Percentiles rank a stretch among this genome's conserved stretches.
Conservation (phyloP, 37 sponge, comb jelly and placozoan genomes). For the Haliclona indistincta region DNA sequence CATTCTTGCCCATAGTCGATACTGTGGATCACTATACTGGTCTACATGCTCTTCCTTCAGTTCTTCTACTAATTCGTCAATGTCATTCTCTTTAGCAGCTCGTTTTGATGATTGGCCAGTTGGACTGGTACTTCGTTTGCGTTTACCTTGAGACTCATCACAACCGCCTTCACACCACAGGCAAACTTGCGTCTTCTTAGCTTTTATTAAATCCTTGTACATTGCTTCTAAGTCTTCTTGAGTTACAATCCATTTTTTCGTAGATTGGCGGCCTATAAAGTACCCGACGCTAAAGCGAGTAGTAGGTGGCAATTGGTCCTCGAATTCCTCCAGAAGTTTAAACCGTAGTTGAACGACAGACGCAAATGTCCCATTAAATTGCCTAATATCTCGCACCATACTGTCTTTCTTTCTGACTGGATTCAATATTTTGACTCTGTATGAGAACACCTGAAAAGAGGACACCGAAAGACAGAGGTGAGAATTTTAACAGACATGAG, state of each 20-base stretch:
- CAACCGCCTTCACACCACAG: slow-evolving; percentile 35
- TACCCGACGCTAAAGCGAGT: slow-evolving; percentile 24
- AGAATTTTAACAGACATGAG: too few species aligned
- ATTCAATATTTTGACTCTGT: slow-evolving; percentile 20
- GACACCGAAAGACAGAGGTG: too few species aligned
- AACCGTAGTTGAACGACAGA: slow-evolving; percentile 15
- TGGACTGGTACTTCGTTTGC: background rate
- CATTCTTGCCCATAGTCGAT: too few species aligned
- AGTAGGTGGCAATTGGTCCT: slow-evolving; percentile 5
- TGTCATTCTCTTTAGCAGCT: slow-evolving; percentile 7
- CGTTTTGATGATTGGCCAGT: slow-evolving; percentile 13
- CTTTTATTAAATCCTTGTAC: background rate
- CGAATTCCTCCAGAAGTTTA: slow-evolving; percentile 20
- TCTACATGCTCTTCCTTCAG: slow-evolving; percentile 19
- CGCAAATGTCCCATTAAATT: slow-evolving; percentile 1
- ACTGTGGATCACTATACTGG: slow-evolving; percentile 23
- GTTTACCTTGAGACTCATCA: background rate
- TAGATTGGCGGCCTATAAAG: slow-evolving; percentile 25
- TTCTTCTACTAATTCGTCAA: slow-evolving; percentile 12
- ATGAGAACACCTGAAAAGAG: too few species aligned
- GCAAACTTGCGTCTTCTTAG: background rate
- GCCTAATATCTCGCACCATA: slow-evolving; percentile 4
- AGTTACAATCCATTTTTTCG: slow-evolving; percentile 12
- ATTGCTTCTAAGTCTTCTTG: slow-evolving; percentile 24
- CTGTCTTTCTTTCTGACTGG: slow-evolving; percentile 6